Evolutionary conservation across 2,113 vertebrate genomes (phyloP), one percentile per base, ranked within the genome.

Genomic region (Callochromis pleurospilus): DNA sequence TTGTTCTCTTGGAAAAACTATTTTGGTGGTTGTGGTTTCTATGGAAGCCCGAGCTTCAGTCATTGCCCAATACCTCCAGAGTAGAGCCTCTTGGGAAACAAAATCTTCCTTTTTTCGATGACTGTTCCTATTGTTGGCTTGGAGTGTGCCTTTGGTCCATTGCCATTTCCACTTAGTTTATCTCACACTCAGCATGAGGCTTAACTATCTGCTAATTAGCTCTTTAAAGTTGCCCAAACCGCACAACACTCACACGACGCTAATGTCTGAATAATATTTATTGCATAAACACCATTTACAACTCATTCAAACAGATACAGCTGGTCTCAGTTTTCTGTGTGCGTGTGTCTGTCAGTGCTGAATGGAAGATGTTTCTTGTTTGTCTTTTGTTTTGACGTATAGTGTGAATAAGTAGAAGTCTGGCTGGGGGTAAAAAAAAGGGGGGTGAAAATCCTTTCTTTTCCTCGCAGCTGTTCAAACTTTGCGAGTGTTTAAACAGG

Each of bases 261-360:
- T 92, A 88, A 95, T 93, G 92, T 94, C 91, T 90, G 80, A 92
- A 93, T 93, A 91, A 92, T 93, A 83, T 93, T 93, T 92, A 87
- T 89, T 87, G 79, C 90, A 90, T 91, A 91, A 95, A 95, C 92
- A 92, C 88, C 60, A 90, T 94, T 95, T 94, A 94, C 90, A 93
- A 55, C 86, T 92, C 84, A 89, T 85, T 89, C 81, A 91, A 89
- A 87, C 88, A 90, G 92, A 92, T 88, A 85, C 92, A 92, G 90
- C 93, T 94, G 90, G 58, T 85, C 90, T 86, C 73, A 11, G 87
- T 90, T 93, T 86, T 85, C 73, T 65, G 82, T 79, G 31, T 86
- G 51, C 13, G 40, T 84, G 81, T 60, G 82, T 58, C 49, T 82
- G 3, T 55, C 12, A 68, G 83, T 83, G 75, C 36, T 91, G 84